Conservation (phyloP, 1,140 invertebrate genomes). For the Bombus turneri region DNA sequence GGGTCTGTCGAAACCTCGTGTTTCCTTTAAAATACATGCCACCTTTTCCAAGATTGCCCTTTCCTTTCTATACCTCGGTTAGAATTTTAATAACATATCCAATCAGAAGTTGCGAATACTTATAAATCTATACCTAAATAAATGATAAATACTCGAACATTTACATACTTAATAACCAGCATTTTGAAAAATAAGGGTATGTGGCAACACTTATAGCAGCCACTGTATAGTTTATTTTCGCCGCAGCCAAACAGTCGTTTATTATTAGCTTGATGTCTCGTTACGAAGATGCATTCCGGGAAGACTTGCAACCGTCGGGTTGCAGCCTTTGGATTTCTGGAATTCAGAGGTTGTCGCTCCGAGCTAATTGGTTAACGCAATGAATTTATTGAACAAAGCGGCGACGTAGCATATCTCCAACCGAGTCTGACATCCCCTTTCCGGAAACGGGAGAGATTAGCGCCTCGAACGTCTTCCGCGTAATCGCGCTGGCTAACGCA, state of each 20-base stretch:
- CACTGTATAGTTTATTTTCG: slow-evolving; percentile 67
- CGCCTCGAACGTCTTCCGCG: slow-evolving; percentile 24
- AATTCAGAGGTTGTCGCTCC: slow-evolving; percentile 69
- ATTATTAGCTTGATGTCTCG: slow-evolving; percentile 76
- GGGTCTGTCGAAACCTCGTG: slow-evolving; percentile 32
- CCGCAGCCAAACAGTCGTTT: slow-evolving; percentile 53
- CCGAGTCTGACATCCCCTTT: background rate
- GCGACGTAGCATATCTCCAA: slow-evolving; percentile 33
- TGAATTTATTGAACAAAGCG: slow-evolving; percentile 66
- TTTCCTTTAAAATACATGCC: slow-evolving; percentile 11
- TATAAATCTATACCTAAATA: no score
- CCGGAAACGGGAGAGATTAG: slow-evolving; percentile 27
- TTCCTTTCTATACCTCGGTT: no score
- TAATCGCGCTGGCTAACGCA: slow-evolving; percentile 9
- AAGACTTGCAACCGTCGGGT: slow-evolving; percentile 41
- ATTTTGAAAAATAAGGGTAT: background rate
- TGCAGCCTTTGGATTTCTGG: slow-evolving; percentile 72
- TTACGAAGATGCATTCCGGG: slow-evolving; percentile 70
- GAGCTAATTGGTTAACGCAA: slow-evolving; percentile 65
- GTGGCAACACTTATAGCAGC: background rate
- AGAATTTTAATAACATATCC: no score
- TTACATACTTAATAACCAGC: no score
- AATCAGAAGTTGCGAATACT: no score
- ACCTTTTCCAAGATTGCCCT: no score
- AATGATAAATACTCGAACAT: no score